These are phyloP conservation scores for Sitta carolinensis DNA, from an alignment of 2,797 vertebrate species.

Conservation along the genomic window DNA sequence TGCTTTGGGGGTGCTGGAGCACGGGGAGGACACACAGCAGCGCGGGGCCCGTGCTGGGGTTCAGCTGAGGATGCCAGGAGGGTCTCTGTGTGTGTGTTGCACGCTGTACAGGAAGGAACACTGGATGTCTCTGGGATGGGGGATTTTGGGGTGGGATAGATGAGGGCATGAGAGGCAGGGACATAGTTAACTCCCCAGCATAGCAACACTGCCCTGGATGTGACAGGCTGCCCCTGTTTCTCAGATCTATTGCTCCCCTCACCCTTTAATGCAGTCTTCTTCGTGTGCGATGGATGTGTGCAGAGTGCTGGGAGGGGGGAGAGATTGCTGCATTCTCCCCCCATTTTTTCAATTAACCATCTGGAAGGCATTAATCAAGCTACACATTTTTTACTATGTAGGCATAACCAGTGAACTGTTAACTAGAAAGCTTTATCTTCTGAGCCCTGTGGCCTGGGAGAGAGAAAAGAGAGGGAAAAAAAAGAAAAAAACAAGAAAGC, in stretches of 20 bases:
- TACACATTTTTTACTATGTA: constrained; percentile 52
- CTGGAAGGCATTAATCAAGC: constrained; percentile 60
- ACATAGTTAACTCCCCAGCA: not conserved
- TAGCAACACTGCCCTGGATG: not conserved
- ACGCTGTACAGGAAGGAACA: not conserved
- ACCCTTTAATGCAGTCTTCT: constrained; percentile 20
- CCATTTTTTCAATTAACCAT: constrained; percentile 51
- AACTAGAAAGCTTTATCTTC: constrained; percentile 48
- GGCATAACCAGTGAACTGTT: constrained; percentile 60
- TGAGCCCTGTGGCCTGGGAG: constrained; percentile 16
- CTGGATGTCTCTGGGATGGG: rapidly evolving
- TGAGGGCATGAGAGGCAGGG: not conserved
- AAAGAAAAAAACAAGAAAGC: not conserved
- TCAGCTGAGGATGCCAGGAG: not conserved
- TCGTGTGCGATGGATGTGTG: not conserved
- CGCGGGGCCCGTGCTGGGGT: rapidly evolving
- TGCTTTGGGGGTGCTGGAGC: not conserved
- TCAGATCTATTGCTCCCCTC: constrained; percentile 6
- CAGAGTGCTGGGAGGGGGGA: not conserved
- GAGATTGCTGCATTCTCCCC: constrained; percentile 8
- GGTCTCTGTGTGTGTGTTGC: not conserved
- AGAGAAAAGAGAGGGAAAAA: not conserved
- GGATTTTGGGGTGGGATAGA: not conserved
- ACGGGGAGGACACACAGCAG: not conserved
- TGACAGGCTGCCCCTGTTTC: not conserved